Percentiles rank a stretch among this genome's conserved stretches.
These are phyloP conservation scores for Eremophila alpestris DNA, from an alignment of 2,797 vertebrate species.

Conservation along the genomic window DNA sequence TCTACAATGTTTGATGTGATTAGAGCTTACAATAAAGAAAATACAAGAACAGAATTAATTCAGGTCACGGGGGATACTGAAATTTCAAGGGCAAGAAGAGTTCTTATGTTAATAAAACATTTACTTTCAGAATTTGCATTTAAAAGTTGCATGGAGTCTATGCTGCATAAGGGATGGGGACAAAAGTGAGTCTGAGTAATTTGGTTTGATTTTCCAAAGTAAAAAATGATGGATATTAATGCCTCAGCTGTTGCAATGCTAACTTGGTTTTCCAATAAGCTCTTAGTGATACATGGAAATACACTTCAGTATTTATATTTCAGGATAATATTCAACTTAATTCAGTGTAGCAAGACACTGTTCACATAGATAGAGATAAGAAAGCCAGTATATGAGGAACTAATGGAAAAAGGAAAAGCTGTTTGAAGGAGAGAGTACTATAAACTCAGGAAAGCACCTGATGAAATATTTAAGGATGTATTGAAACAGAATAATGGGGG, in stretches of 20 bases:
- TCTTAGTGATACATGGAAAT: background rate
- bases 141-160: background rate
- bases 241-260: background rate
- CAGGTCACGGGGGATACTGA: background rate
- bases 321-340: background rate
- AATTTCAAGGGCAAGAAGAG: background rate
- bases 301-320: background rate
- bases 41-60: background rate
- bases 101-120: background rate
- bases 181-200: background rate
- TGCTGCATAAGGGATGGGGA: background rate
- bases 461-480: background rate
- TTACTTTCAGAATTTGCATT: background rate
- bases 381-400: background rate
- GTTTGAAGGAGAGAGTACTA: background rate
- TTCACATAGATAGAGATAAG: background rate
- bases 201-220: background rate
- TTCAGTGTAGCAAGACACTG: background rate
- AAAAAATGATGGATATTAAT: background rate
- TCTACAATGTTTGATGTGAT: background rate
- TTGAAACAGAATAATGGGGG: background rate
- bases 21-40: background rate
- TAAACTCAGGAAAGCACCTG: background rate
- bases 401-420: background rate
- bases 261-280: background rate